Evolutionary conservation across 2,797 vertebrate genomes (phyloP), one percentile per base, ranked within the genome.

Genomic region (Dallia pectoralis): DNA sequence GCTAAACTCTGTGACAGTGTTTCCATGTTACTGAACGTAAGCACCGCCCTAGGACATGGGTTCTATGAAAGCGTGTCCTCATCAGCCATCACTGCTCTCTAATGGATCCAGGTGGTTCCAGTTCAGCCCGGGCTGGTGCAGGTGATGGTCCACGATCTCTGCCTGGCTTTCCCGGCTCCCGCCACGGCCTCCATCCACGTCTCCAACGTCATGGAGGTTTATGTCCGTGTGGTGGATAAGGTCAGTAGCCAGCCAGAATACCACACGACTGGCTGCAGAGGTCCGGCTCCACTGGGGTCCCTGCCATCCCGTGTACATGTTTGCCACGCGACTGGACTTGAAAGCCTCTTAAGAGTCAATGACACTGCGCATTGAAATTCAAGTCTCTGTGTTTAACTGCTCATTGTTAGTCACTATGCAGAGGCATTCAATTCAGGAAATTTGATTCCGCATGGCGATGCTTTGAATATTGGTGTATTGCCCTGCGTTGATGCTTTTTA

Each of bases 201-300:
- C 3, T 97, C 96, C 0, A 95, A 97, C 89, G 97, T 98, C 80
- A 91, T 96, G 84, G 96, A 97, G 74, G 89, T 98, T 62, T 95
- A 96, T 15, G 90, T 99, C 49, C 91, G 94, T 47, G 96, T 98
- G 77, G 96, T 98, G 48, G 97, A 99, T 91, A 99, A 99, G 97
- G 98, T 98, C 79, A 80, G 95, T 92, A 67, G 75, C n/a, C 7
- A 71, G 53, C 36, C 33, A 25, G 69, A 67, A 78, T 73, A 33
- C 56, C 9, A 79, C 27, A 73, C 77, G 30, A 22, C 22, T 25
- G 5, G 2, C 2, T 19, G 51, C 51, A 56, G 51, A 56, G n/a
- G 4, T 2, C n/a, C 96, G 92, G 91, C 98, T 83, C 95, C 14
- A 49, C 48, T 33, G 66, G 73, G 70, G 82, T 86, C 66, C 64